phyloP scores from a whole-genome alignment of 2,888 invertebrate genomes.

The Drosophila paranaensis region DNA sequence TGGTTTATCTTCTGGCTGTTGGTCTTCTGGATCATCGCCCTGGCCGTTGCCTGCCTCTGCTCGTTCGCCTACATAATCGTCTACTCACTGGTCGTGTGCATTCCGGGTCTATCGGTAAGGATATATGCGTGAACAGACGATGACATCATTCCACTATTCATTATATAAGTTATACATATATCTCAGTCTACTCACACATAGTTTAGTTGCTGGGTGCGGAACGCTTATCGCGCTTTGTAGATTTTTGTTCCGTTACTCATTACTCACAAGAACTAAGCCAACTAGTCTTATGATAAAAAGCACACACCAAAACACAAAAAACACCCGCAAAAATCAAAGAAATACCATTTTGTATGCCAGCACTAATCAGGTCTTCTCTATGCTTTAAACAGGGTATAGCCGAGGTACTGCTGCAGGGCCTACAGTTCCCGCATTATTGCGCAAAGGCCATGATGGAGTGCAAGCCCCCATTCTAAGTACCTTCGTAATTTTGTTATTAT shows the following conservation, averaged over 20 bases:
- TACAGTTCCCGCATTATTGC: slow-evolving; percentile 90
- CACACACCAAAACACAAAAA: background rate
- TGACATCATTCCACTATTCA: slow-evolving; percentile 43
- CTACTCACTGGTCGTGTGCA: slow-evolving; percentile 89
- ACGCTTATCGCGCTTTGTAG: slow-evolving; percentile 40
- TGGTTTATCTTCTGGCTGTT: slow-evolving; percentile 90
- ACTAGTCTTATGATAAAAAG: slow-evolving; percentile 31
- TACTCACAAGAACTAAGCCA: slow-evolving; percentile 13
- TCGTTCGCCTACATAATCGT: slow-evolving; percentile 89
- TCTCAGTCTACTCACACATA: background rate
- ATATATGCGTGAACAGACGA: background rate
- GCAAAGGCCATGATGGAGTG: slow-evolving; percentile 89
- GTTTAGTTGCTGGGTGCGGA: slow-evolving; percentile 23
- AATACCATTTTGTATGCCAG: background rate
- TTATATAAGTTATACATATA: slow-evolving; percentile 1
- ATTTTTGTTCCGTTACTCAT: slow-evolving; percentile 60
- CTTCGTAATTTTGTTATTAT: slow-evolving; percentile 9
- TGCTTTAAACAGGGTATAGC: slow-evolving; percentile 87
- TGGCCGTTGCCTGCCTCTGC: slow-evolving; percentile 89
- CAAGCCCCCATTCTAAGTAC: slow-evolving; percentile 84
- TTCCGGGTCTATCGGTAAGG: slow-evolving; percentile 89
- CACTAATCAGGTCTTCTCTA: slow-evolving; percentile 22
- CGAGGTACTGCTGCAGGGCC: slow-evolving; percentile 88
- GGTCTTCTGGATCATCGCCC: slow-evolving; percentile 88
- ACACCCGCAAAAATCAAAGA: background rate